These are phyloP conservation scores for Pentamera pediparva DNA, from an alignment of 53 echinoderm and acorn worm species.

Conservation along the genomic window DNA sequence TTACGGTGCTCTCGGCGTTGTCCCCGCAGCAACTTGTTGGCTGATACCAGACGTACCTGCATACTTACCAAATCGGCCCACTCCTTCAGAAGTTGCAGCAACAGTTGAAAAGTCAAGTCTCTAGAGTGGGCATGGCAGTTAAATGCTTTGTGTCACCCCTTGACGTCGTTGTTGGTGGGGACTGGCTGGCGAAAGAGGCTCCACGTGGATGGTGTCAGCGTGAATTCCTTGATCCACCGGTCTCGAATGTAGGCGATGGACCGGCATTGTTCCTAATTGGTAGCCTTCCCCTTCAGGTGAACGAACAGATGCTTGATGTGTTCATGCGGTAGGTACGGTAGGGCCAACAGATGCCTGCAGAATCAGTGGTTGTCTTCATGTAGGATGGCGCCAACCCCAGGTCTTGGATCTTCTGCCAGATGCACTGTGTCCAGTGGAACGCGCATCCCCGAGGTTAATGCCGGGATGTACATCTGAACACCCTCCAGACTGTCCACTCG, in stretches of 20 bases:
- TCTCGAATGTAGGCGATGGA: slow-evolving; percentile 5
- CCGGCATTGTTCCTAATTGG: not conserved
- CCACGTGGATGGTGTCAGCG: slow-evolving; percentile 7
- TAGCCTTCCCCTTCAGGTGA: not conserved
- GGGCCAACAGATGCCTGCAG: not conserved
- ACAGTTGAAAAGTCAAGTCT: not conserved
- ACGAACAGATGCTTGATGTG: slow-evolving; percentile 25
- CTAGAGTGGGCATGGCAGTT: slow-evolving; percentile 1
- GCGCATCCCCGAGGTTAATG: slow-evolving; percentile 20
- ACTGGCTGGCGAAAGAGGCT: slow-evolving; percentile 12
- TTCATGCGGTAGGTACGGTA: slow-evolving; percentile 28
- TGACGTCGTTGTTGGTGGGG: slow-evolving; percentile 32
- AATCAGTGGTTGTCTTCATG: not conserved
- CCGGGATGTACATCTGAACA: not conserved
- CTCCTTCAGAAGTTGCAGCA: not conserved
- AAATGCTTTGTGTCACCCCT: slow-evolving; percentile 32
- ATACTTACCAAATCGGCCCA: slow-evolving; percentile 14
- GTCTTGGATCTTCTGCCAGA: slow-evolving; percentile 35
- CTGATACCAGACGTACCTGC: slow-evolving; percentile 25
- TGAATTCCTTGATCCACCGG: slow-evolving; percentile 29
- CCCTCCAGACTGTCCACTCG: slow-evolving; percentile 35
- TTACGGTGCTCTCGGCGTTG: not conserved
- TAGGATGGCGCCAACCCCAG: slow-evolving; percentile 18
- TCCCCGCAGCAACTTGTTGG: not conserved
- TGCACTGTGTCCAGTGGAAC: slow-evolving; percentile 30